Percentiles rank a stretch among this genome's conserved stretches.
phyloP scores from a whole-genome alignment of 2,113 vertebrate genomes.

The Pelmatolapia mariae region DNA sequence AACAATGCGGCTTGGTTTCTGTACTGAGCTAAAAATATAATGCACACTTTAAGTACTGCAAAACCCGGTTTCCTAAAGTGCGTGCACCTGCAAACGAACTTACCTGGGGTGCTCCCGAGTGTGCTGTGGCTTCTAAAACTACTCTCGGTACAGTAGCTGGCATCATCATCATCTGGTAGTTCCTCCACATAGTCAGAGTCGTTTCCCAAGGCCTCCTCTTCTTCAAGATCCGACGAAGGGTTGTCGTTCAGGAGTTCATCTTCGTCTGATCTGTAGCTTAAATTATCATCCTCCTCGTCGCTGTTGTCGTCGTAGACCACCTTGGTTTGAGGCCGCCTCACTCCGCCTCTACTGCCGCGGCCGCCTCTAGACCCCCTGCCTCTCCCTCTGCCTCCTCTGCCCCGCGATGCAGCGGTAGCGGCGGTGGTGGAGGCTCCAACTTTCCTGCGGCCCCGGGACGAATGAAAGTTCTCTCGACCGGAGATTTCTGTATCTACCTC shows the following conservation, averaged over 20 bases:
- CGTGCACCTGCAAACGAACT: conserved; percentile 31
- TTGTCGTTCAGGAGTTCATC: conserved; percentile 84
- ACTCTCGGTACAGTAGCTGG: conserved; percentile 91
- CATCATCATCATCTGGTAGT: conserved; percentile 84
- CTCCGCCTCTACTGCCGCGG: conserved; percentile 77
- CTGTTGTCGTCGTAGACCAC: conserved; percentile 94
- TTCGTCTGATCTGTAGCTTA: conserved; percentile 79
- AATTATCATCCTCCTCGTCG: conserved; percentile 81
- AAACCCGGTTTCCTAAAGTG: neutral
- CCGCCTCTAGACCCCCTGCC: conserved; percentile 78
- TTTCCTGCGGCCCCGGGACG: conserved; percentile 81
- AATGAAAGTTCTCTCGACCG: conserved; percentile 72
- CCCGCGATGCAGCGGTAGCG: conserved; percentile 67
- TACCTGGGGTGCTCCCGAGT: conserved; percentile 92
- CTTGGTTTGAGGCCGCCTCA: conserved; percentile 83
- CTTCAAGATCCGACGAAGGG: conserved; percentile 78
- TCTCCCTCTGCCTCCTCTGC: conserved; percentile 72
- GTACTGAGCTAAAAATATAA: conserved; percentile 38
- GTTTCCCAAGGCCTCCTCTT: conserved; percentile 82
- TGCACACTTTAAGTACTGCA: conserved; percentile 9
- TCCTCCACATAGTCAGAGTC: conserved; percentile 84
- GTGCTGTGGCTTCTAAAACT: conserved; percentile 94
- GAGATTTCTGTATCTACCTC: conserved; percentile 74
- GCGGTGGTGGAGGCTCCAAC: conserved; percentile 74
- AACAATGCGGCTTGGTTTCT: conserved; percentile 82